Evolutionary conservation across 30 jellyfish, hydroid and myxozoan species (phyloP).

Genomic region (Morbakka virulenta): DNA sequence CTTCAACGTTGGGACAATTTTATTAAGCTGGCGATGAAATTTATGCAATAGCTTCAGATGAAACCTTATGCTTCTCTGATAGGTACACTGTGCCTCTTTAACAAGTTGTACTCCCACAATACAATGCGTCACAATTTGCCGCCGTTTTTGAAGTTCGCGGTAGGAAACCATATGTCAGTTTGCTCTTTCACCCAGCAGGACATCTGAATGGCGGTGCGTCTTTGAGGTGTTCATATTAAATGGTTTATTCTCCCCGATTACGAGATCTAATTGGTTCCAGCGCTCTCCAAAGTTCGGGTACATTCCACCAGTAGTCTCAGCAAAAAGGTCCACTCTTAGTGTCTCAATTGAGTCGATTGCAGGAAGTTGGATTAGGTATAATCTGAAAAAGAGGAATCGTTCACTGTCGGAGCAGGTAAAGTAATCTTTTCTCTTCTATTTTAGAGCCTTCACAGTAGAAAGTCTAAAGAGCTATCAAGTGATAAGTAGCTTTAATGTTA

Average conservation of each 20-base stretch:
- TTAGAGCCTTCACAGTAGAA: not conserved
- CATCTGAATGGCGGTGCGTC: conserved; percentile 78
- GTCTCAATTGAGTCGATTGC: not conserved
- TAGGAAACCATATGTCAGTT: conserved; percentile 91
- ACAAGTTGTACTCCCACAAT: conserved; percentile 50
- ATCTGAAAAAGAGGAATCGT: not conserved
- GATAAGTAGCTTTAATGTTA: conserved; percentile 63
- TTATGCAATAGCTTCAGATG: no score
- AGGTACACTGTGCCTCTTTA: not conserved
- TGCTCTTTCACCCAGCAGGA: conserved; percentile 91
- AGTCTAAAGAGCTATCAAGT: conserved; percentile 42
- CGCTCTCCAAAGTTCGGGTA: conserved; percentile 62
- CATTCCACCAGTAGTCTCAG: conserved; percentile 47
- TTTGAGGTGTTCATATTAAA: conserved; percentile 79
- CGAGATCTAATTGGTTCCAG: conserved; percentile 71
- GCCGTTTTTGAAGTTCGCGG: conserved; percentile 94
- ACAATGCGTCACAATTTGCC: conserved; percentile 70
- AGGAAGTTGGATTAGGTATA: not conserved
- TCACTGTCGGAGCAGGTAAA: not conserved
- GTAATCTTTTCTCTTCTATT: not conserved
- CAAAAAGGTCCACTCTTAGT: not conserved
- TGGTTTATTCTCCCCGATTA: conserved; percentile 71
- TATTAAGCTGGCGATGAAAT: no score
- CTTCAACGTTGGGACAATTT: no score
- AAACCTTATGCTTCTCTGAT: not conserved